Evolutionary conservation across 2,113 vertebrate species (phyloP), one percentile per base, ranked within the genome.

Genomic region (Smithornis capensis): DNA sequence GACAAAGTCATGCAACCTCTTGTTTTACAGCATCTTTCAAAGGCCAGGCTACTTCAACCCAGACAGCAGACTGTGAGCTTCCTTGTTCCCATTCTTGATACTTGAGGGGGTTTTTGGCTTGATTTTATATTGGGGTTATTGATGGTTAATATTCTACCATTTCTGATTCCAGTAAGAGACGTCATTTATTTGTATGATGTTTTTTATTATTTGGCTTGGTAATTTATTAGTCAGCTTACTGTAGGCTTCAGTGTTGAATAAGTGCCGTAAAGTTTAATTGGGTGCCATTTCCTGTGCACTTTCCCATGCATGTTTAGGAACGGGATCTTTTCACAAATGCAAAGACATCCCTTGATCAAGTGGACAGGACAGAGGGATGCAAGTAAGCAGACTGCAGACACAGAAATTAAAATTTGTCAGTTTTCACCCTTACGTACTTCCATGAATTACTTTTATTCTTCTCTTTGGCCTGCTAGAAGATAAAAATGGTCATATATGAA

Each of bases 251-350:
- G 25, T 28, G 63, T 73, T 92, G 83, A 75, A 21, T 77, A 87
- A 68, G 19, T 73, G 19, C 29, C 31, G 67, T 96, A 92, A 96
- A 95, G 22, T 83, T 93, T 86, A 88, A 94, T 83, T 71, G 52
- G 35, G 37, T 94, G 27, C 44, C 28, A 91, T 91, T 96, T 93
- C 88, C 92, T 95, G 59, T 77, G 56, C 16, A 19, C 17, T 93
- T 96, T 93, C 56, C 83, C 45, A 86, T 69, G 14, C 17, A 27
- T 40, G 21, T 45, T 92, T 93, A 49, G 47, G 27, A 69, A 90
- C 91, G 55, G 62, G 12, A 60, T 40, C 33, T 81, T 73, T 65
- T 65, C 23, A 9, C 29, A 56, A 84, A 23, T 35, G 27, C 29
- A 93, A 56, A 85, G 89, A 59, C 12, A 73, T 89, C 52, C 25